These are phyloP conservation scores for Styela clava DNA, from an alignment of 23 tunicate genomes.

Conservation along the genomic window DNA sequence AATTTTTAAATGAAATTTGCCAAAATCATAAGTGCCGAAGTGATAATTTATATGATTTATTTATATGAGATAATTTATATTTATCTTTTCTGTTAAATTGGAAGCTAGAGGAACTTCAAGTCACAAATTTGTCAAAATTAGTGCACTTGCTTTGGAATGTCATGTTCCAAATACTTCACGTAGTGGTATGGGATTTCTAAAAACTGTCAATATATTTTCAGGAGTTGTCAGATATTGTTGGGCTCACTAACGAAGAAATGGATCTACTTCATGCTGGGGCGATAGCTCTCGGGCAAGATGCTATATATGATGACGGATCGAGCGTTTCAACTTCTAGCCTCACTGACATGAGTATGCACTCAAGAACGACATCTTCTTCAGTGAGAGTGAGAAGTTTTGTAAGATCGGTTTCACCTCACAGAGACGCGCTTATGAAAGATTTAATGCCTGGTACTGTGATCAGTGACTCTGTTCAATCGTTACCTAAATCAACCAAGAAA, in stretches of 20 bases:
- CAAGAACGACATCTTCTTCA: constrained; percentile 6
- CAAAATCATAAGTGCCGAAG: no score
- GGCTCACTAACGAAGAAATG: constrained; percentile 73
- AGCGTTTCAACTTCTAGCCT: constrained; percentile 19
- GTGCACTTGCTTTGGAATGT: no score
- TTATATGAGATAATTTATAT: no score
- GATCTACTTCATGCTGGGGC: constrained; percentile 40
- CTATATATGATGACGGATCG: not conserved
- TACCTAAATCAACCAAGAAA: not conserved
- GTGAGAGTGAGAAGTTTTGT: not conserved
- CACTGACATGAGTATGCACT: constrained; percentile 8
- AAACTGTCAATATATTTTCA: no score
- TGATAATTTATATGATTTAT: no score
- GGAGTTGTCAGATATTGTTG: constrained; percentile 67
- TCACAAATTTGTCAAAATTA: no score
- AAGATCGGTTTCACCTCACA: constrained; percentile 18
- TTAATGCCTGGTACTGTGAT: not conserved
- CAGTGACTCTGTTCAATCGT: not conserved
- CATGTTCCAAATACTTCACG: no score
- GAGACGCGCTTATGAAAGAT: constrained; percentile 4
- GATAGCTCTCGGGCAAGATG: not conserved
- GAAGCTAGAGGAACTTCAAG: no score
- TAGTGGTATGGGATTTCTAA: no score
- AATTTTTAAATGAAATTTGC: no score
- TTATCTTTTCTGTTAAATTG: no score